A percentile compares a stretch with the other conserved stretches of the same genome.
Conservation (phyloP, 92 coral and sea anemone species). For the Epizoanthus ramosus region DNA sequence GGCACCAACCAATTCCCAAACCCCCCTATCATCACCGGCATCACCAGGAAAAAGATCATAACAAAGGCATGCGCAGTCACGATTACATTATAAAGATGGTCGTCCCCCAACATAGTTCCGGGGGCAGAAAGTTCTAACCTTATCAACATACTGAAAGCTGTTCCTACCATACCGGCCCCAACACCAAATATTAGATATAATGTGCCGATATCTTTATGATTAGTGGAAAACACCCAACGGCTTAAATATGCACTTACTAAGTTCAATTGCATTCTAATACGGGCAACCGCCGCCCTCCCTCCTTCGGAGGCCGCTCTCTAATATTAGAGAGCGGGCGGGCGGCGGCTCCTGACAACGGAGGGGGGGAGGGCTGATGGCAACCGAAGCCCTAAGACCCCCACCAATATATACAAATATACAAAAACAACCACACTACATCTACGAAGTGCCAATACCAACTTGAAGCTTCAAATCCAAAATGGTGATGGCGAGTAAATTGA, state of each 20-base stretch:
- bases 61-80: slow-evolving; percentile 82
- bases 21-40: slow-evolving; percentile 81
- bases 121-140: slow-evolving; percentile 85
- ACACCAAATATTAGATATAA: slow-evolving; percentile 79
- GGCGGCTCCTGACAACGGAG: slow-evolving; percentile 19
- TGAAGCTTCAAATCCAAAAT: slow-evolving; percentile 84
- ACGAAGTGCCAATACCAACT: slow-evolving; percentile 93
- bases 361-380: too few species aligned
- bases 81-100: slow-evolving; percentile 85
- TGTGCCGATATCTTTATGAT: slow-evolving; percentile 83
- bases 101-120: slow-evolving; percentile 89
- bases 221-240: slow-evolving; percentile 80
- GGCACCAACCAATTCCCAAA: slow-evolving; percentile 82
- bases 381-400: slow-evolving; percentile 63
- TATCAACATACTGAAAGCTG: slow-evolving; percentile 83
- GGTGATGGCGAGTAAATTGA: slow-evolving; percentile 79
- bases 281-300: slow-evolving; percentile 22
- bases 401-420: slow-evolving; percentile 74
- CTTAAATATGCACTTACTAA: slow-evolving; percentile 66
- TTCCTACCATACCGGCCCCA: slow-evolving; percentile 78
- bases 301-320: too few species aligned
- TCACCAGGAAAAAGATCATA: slow-evolving; percentile 78
- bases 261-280: slow-evolving; percentile 38
- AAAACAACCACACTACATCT: slow-evolving; percentile 88
- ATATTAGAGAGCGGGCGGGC: too few species aligned